phyloP scores from a whole-genome alignment of 2,113 vertebrate genomes.

The Poecile atricapillus region DNA sequence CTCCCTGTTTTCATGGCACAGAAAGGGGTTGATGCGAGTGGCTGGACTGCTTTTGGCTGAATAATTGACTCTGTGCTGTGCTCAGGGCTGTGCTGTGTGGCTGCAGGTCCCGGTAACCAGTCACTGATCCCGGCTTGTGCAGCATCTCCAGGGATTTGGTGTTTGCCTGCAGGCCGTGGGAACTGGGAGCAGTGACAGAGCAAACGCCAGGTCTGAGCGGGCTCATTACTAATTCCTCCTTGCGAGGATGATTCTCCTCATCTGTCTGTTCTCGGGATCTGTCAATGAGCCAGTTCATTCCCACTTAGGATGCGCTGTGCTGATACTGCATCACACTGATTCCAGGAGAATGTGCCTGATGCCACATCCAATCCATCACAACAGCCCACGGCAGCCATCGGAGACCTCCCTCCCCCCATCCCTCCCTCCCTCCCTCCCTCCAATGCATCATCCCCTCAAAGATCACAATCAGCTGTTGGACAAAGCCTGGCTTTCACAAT shows the following conservation, averaged over 20 bases:
- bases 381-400: background rate
- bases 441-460: background rate
- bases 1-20: accelerated
- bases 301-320: background rate
- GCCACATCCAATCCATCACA: background rate
- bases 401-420: background rate
- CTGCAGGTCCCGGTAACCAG: background rate
- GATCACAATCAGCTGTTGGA: background rate
- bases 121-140: background rate
- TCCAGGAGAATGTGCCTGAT: background rate
- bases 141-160: background rate
- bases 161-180: background rate
- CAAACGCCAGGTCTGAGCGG: background rate
- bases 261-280: background rate
- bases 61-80: background rate
- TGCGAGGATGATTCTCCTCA: background rate
- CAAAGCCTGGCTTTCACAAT: background rate
- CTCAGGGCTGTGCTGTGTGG: accelerated
- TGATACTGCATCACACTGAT: background rate
- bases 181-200: background rate
- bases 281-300: background rate
- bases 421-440: background rate
- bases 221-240: background rate
- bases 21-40: background rate
- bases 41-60: background rate